These are phyloP conservation scores for Sander vitreus DNA, from an alignment of 2,113 vertebrate genomes.

Conservation along the genomic window DNA sequence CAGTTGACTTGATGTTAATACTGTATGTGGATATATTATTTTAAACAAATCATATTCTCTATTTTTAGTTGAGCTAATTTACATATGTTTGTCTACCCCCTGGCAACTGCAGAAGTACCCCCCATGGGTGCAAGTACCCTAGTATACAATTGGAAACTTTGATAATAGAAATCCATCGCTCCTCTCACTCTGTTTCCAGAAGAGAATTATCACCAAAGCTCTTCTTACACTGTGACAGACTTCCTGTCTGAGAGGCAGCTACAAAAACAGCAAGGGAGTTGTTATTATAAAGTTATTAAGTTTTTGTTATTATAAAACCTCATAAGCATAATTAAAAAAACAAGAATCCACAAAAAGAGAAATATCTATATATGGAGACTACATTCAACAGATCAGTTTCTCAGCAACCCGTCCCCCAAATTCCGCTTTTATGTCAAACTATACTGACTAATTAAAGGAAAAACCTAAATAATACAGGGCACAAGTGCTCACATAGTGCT, in stretches of 20 bases:
- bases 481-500: neutral
- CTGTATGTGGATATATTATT: too few species aligned
- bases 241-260: neutral
- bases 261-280: neutral
- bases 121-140: too few species aligned
- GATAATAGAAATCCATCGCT: neutral
- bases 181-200: neutral
- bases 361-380: neutral
- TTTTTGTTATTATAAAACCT: neutral
- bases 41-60: too few species aligned
- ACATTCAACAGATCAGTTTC: slow-evolving; percentile 1
- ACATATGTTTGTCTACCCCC: too few species aligned
- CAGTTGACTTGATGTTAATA: too few species aligned
- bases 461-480: neutral
- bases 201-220: neutral
- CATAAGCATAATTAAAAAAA: neutral
- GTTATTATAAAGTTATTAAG: too few species aligned
- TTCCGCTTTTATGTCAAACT: neutral
- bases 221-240: neutral
- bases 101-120: too few species aligned
- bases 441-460: neutral
- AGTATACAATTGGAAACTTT: neutral
- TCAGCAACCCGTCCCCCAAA: neutral
- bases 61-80: too few species aligned
- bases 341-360: neutral